Evolutionary conservation across 2,113 vertebrate species (phyloP), one percentile per base, ranked within the genome.

Genomic region (Burhinus bistriatus): DNA sequence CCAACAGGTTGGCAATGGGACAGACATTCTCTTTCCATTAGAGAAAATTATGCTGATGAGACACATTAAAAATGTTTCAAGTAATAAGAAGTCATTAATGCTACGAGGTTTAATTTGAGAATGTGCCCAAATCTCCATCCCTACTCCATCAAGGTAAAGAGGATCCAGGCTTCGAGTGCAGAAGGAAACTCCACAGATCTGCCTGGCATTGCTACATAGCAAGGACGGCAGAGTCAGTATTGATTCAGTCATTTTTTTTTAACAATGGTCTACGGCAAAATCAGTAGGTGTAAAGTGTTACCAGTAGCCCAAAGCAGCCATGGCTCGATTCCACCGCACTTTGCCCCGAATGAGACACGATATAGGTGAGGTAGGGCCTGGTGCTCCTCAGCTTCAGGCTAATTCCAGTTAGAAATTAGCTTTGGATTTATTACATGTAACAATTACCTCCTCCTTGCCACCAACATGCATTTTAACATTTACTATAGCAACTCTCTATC

Each of bases 1-100:
- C 49, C 61, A 45, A 3, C 0, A 5, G 40, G 26, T 0, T 65
- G 54, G 64, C 21, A 20, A 16, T 3, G 19, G 30, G 58, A 77
- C 21, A 59, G 40, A 72, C 9, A 20, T 58, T 47, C 22, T 61
- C 25, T 64, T 57, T 34, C 5, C 1, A 0, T 22, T 27, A 49
- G 59, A 75, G 45, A 58, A 83, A 61, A 55, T 2, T 12, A 44
- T 8, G 27, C 15, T 54, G 12, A 54, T 10, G 36, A 55, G 54
- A 47, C 6, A 6, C 6, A 11, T 19, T 15, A 26, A 66, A 89
- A 55, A 42, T 9, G 2, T 20, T 79, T 51, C 36, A 71, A 70
- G 64, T 30, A 68, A 34, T 40, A 66, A 42, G 13, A 52, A 55
- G 20, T 47, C 80, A 77, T 16, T 89, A 83, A 70, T 29, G 16